phyloP scores from a whole-genome alignment of 2,113 vertebrate species.

The Psilopogon haemacephalus region DNA sequence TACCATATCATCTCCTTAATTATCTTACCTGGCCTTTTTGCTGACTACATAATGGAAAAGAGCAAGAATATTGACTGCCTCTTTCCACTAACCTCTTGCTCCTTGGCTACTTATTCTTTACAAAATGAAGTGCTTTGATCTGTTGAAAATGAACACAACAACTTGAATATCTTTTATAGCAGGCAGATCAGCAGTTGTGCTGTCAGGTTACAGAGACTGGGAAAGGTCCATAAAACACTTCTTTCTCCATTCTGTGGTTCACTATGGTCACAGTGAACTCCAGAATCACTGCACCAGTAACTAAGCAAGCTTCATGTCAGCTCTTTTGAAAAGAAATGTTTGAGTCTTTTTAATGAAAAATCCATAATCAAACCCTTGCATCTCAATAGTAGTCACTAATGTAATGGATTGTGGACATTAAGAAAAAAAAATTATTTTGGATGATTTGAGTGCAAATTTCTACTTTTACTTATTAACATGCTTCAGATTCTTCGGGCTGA shows the following conservation, averaged over 20 bases:
- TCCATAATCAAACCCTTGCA: background rate
- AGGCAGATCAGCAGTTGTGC: background rate
- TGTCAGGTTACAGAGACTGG: background rate
- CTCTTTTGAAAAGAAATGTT: background rate
- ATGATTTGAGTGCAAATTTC: background rate
- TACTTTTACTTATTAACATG: background rate
- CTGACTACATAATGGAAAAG: background rate
- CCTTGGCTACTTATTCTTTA: background rate
- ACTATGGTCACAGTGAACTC: background rate
- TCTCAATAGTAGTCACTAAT: background rate
- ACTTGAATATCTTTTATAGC: background rate
- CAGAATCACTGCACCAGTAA: background rate
- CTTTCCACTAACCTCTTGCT: constrained; percentile 5
- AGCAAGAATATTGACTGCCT: background rate
- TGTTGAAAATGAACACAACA: background rate
- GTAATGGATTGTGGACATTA: background rate
- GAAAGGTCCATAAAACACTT: background rate
- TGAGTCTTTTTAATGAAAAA: background rate
- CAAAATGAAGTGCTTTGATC: background rate
- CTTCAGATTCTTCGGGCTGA: background rate
- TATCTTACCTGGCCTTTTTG: background rate
- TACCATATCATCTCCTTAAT: background rate
- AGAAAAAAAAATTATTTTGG: background rate
- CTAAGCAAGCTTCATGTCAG: background rate
- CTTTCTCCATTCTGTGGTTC: background rate